Evolutionary conservation across 2,113 vertebrate species (phyloP), one percentile per base, ranked within the genome.

Genomic region (Pao palembangensis): DNA sequence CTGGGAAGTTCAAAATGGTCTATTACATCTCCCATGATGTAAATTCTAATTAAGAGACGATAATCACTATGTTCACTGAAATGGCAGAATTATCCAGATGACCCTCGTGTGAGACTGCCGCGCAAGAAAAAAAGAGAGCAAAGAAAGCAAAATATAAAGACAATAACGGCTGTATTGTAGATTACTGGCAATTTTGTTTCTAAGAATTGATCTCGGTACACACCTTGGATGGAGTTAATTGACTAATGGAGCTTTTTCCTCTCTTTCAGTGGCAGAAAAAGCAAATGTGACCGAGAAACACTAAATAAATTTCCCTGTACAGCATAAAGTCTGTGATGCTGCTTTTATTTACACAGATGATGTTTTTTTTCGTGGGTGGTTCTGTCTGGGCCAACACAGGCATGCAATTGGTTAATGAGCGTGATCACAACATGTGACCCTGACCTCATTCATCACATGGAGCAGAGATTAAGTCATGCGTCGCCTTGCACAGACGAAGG

Each of bases 401-500:
- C 51, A 6, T 64, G 47, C 56, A 64, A 72, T 53, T 67, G 61
- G 38, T 73, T 79, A 82, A 76, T 58, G 55, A 76, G 67, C 56
- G 60, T 1, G 10, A n/a, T 61, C 60, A 52, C 2, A 34, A 65
- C 57, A 51, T 17, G 8, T 2, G 13, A 71, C 51, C 64, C 48
- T 16, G 48, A 54, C 50, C 51, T 55, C 64, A 71, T 70, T 72
- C 55, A 78, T 77, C 73, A 77, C 52, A 55, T 10, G 6, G 25
- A 54, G 58, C 64, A 56, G 59, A 73, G 48, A 62, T 48, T 66
- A 65, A 75, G 44, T 5, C 4, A 18, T 21, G 51, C 66, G 54
- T 54, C 16, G 8, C 19, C 10, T 10, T 16, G 17, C 18, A 11
- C n/a, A 10, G 48, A 23, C 12, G 6, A 69, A 81, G 59, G 71